phyloP scores from a whole-genome alignment of 2,888 invertebrate species.

The Carpatolechia fugitivella region DNA sequence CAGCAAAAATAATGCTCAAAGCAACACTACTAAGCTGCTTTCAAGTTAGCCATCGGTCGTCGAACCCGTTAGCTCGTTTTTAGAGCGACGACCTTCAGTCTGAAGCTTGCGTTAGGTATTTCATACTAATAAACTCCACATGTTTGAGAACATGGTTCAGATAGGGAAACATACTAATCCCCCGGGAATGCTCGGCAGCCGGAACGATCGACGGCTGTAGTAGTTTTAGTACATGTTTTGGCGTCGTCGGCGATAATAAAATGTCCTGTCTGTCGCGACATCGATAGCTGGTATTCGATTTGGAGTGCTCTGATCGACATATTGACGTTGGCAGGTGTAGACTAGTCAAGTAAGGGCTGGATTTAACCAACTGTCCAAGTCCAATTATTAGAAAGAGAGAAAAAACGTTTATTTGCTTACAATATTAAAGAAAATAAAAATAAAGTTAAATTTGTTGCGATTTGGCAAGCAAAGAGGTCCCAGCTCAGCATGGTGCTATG shows the following conservation, averaged over 20 bases:
- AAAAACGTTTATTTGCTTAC: no score
- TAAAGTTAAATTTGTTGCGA: no score
- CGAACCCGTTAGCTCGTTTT: slow-evolving; percentile 71
- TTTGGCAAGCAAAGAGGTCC: no score
- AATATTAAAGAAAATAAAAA: no score
- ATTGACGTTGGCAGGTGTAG: no score
- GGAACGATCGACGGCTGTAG: not conserved
- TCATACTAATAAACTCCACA: slow-evolving; percentile 5
- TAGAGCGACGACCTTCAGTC: slow-evolving; percentile 67
- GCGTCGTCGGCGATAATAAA: not conserved
- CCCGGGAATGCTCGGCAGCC: not conserved
- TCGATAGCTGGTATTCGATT: not conserved
- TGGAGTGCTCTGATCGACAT: no score
- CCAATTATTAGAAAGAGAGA: no score
- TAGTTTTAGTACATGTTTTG: slow-evolving; percentile 1
- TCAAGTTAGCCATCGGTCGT: slow-evolving; percentile 46
- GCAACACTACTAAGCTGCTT: not conserved
- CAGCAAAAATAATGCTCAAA: not conserved
- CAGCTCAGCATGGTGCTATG: no score
- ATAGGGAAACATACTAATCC: slow-evolving; percentile 1
- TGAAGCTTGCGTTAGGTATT: slow-evolving; percentile 23
- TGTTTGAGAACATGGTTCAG: not conserved
- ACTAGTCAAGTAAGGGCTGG: no score
- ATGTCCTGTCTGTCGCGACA: slow-evolving; percentile 5
- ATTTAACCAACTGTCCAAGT: no score